phyloP scores from a whole-genome alignment of 2,113 vertebrate species.

The Notothenia rossii region DNA sequence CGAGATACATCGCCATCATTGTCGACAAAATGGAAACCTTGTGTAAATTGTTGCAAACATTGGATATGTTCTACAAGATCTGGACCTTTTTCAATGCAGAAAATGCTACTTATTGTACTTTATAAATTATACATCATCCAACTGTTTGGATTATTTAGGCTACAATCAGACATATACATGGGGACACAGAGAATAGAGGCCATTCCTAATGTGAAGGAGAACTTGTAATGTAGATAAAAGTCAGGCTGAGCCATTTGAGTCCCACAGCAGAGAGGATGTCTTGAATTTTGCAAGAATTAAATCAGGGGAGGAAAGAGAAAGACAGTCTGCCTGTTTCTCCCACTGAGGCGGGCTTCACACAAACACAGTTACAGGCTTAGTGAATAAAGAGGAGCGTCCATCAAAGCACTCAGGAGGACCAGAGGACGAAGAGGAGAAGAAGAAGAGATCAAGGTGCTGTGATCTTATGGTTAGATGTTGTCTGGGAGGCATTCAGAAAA shows the following conservation, averaged over 20 bases:
- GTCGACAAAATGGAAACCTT: too few relatives aligned
- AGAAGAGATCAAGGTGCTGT: slow-evolving; percentile 63
- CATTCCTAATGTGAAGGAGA: not conserved
- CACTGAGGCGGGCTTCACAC: slow-evolving; percentile 44
- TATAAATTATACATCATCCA: not conserved
- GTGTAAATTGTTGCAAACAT: too few relatives aligned
- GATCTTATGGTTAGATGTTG: slow-evolving; percentile 58
- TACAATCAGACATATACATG: slow-evolving; percentile 13
- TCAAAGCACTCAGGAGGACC: slow-evolving; percentile 50
- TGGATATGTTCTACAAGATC: too few relatives aligned
- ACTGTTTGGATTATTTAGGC: slow-evolving; percentile 4
- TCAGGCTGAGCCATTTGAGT: slow-evolving; percentile 31
- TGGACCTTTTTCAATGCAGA: too few relatives aligned
- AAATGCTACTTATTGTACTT: too few relatives aligned
- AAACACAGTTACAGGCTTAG: slow-evolving; percentile 37
- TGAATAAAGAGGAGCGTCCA: slow-evolving; percentile 50
- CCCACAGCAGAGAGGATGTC: slow-evolving; percentile 21
- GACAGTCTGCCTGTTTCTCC: slow-evolving; percentile 41
- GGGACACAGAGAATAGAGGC: not conserved
- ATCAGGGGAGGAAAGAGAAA: slow-evolving; percentile 30
- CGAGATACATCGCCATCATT: too few relatives aligned
- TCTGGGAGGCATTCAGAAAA: slow-evolving; percentile 53
- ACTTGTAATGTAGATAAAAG: slow-evolving; percentile 24
- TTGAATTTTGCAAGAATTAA: slow-evolving; percentile 46
- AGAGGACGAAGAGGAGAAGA: slow-evolving; percentile 34